Base-by-base conservation (phyloP, 1,140 invertebrate species). In the Condylostylus longicornis region DNA sequence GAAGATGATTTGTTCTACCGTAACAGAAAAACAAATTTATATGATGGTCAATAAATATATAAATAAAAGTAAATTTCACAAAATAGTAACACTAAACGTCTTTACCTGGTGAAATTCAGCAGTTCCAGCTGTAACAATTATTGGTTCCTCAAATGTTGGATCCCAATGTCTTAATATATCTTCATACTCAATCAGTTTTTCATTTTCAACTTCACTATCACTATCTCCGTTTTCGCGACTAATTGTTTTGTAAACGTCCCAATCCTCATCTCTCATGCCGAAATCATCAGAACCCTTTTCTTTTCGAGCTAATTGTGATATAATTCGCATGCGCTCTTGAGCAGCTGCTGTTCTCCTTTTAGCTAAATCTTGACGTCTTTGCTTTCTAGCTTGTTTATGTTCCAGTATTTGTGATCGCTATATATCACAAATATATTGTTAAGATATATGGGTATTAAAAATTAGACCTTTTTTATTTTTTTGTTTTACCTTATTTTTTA, bases 181-280 rank as follows among this genome's bases (percentile, higher is more conserved):
- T 52, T 94, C 89, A 1, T 87, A 64, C 61, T 94, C 87, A 31
- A 87, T 46, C 1, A 94, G 61, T 49, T 86, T 81, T 47, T 90
- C 88, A 49, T 87, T 81, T 58, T 94, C 89, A 21, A 80, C 77
- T 53, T 94, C 89, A 23, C 86, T 90, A 53, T 94, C 88, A 1
- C 83, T 87, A 33, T 62, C 54, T 21, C 53, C 58, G 58, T 72
- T 69, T 64, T 85, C 83, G 62, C 72, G 73, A 53, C 79, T 82
- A 34, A 90, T 89, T 30, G 78, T 79, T 67, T 93, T 93, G 54
- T 95, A 95, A 2, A 93, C 86, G 63, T 93, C 85, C 89, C 89
- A 95, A 56, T 95, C 88, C 57, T 88, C 84, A 61, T 94, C 88
- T 46, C 84, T 72, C 63, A 82, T 77, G 18, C 89, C 89, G 68